These are phyloP conservation scores for Pseudococcus viburni DNA, from an alignment of 2,888 invertebrate genomes.

Conservation along the genomic window DNA sequence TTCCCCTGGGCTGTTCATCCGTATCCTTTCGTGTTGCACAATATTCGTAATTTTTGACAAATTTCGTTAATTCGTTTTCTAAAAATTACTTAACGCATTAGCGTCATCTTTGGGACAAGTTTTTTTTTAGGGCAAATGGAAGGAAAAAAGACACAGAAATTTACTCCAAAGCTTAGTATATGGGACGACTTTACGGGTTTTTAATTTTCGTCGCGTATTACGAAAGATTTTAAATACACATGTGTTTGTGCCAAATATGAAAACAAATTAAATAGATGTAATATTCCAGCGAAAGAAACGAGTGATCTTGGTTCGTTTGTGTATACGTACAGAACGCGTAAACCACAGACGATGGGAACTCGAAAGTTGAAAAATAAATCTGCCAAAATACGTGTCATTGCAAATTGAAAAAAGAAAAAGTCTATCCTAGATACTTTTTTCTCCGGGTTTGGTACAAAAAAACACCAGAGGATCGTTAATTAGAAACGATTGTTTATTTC, in stretches of 20 bases:
- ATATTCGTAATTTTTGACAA: too few species aligned
- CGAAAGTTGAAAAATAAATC: constrained; percentile 10
- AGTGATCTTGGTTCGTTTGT: constrained; percentile 41
- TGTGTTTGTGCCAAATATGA: constrained; percentile 44
- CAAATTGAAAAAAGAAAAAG: background rate
- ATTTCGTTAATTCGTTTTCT: too few species aligned
- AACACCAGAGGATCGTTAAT: background rate
- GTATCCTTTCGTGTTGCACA: too few species aligned
- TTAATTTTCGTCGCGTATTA: constrained; percentile 44
- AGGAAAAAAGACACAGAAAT: background rate
- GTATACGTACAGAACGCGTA: background rate
- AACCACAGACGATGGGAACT: constrained; percentile 10
- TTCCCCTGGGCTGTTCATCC: too few species aligned
- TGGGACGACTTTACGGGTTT: constrained; percentile 34
- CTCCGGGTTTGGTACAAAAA: background rate
- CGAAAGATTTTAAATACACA: constrained; percentile 37
- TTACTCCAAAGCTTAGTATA: background rate
- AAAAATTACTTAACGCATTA: too few species aligned
- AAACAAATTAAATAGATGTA: constrained; percentile 41
- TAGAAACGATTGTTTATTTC: constrained; percentile 18
- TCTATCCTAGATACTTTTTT: background rate
- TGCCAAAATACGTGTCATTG: constrained; percentile 28
- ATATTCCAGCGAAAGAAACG: constrained; percentile 34
- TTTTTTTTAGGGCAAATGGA: background rate
- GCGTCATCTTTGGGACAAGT: background rate